Conservation (phyloP, 1,140 invertebrate species). For the Drosophila hydei region DNA sequence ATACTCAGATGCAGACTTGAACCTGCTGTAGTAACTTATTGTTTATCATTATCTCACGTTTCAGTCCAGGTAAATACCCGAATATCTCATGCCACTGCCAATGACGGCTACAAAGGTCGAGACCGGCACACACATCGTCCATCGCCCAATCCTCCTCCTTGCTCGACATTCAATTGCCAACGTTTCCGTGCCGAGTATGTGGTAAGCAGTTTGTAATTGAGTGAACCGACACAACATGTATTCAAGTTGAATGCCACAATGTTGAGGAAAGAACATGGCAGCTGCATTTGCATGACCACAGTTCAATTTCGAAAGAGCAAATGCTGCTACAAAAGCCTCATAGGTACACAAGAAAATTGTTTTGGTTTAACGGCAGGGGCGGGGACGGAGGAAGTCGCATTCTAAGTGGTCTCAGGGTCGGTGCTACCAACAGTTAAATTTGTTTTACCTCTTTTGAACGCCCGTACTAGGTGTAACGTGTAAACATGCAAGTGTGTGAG, state of each 20-base stretch:
- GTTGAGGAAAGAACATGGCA: constrained; percentile 9
- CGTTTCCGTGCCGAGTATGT: constrained; percentile 22
- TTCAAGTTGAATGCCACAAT: constrained; percentile 13
- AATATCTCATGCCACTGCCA: constrained; percentile 26
- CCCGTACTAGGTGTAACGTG: background rate
- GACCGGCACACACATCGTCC: background rate
- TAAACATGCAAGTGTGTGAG: background rate
- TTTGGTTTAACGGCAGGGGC: constrained; percentile 5
- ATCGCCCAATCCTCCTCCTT: background rate
- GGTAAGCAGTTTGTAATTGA: constrained; percentile 64
- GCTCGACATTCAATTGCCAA: constrained; percentile 38
- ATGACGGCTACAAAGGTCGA: constrained; percentile 29
- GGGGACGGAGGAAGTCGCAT: background rate
- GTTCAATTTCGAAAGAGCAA: background rate
- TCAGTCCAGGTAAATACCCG: constrained; percentile 28
- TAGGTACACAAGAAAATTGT: background rate
- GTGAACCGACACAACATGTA: constrained; percentile 16
- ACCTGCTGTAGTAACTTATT: constrained; percentile 3
- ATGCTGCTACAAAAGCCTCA: background rate
- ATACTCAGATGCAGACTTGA: constrained; percentile 2
- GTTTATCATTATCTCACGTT: constrained; percentile 29
- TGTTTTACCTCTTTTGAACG: background rate
- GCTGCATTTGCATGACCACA: constrained; percentile 32
- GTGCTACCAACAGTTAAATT: background rate
- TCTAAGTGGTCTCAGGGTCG: background rate